Percentiles rank a stretch among this genome's conserved stretches.
phyloP scores from a whole-genome alignment of 2,888 invertebrate species.

The Cataglyphis livida region DNA sequence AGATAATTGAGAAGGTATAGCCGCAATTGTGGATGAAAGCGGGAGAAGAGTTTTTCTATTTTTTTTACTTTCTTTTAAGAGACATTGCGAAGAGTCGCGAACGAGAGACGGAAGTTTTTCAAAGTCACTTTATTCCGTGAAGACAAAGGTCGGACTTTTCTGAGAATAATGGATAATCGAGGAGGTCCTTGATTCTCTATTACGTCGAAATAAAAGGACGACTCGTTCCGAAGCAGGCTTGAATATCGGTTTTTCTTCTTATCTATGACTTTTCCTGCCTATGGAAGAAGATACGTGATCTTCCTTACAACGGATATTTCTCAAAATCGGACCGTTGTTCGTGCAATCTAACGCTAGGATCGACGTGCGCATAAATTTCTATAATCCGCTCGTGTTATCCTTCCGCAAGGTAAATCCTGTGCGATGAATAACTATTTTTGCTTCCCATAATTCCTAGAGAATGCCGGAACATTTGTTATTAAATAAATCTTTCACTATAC shows the following conservation, averaged over 20 bases:
- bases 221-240: constrained; percentile 67
- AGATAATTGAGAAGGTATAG: constrained; percentile 52
- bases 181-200: constrained; percentile 77
- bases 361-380: constrained; percentile 54
- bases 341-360: constrained; percentile 49
- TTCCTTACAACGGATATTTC: constrained; percentile 38
- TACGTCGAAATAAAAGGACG: constrained; percentile 74
- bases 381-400: constrained; percentile 52
- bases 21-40: constrained; percentile 4
- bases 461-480: constrained; percentile 38
- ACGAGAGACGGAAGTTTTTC: constrained; percentile 73
- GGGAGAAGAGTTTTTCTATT: constrained; percentile 36
- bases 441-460: constrained; percentile 16
- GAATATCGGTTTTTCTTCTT: constrained; percentile 69
- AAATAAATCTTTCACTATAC: constrained; percentile 30
- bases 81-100: constrained; percentile 67
- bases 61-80: constrained; percentile 23
- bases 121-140: constrained; percentile 73
- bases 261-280: constrained; percentile 53
- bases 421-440: constrained; percentile 54
- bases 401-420: constrained; percentile 40
- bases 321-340: constrained; percentile 45
- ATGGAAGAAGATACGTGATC: constrained; percentile 25
- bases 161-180: constrained; percentile 77
- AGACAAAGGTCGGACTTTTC: constrained; percentile 73